Percentiles rank a stretch among this genome's conserved stretches.
Conservation (phyloP, 2,797 vertebrate genomes). For the Chanos chanos region DNA sequence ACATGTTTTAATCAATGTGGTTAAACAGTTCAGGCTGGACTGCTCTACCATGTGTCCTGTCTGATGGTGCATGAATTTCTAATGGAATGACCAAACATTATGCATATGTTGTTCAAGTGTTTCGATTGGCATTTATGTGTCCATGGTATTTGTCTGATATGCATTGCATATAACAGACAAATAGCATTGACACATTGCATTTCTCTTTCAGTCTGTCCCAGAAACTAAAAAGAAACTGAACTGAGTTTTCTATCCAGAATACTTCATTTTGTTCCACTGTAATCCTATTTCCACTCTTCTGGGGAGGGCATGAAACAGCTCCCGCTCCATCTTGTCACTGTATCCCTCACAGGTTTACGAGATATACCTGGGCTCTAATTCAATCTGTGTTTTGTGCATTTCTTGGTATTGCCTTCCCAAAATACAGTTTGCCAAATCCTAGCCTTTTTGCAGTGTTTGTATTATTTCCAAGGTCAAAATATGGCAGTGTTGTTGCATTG, state of each 20-base stretch:
- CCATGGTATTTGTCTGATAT: too few species aligned
- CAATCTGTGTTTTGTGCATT: slow-evolving; percentile 15
- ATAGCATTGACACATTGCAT: slow-evolving; percentile 18
- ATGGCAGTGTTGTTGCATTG: too few species aligned
- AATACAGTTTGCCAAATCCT: not conserved
- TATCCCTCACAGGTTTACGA: too few species aligned
- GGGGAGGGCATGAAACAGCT: slow-evolving; percentile 35
- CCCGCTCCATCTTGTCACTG: slow-evolving; percentile 21
- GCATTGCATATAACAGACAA: too few species aligned
- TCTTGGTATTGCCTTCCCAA: slow-evolving; percentile 8
- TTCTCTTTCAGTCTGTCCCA: slow-evolving; percentile 28
- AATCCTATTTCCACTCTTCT: slow-evolving; percentile 46
- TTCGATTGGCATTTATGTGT: too few species aligned
- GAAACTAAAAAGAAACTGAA: slow-evolving; percentile 27
- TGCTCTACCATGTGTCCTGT: too few species aligned
- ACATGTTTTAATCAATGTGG: too few species aligned
- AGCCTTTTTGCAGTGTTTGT: not conserved
- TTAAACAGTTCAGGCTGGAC: too few species aligned
- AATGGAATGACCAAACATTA: too few species aligned
- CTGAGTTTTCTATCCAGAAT: slow-evolving; percentile 36
- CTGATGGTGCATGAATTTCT: too few species aligned
- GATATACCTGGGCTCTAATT: not conserved
- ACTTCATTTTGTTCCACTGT: slow-evolving; percentile 35
- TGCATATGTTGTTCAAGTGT: too few species aligned
- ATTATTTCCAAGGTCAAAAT: not conserved